Percentiles rank a stretch among this genome's conserved stretches.
Evolutionary conservation across 2,888 invertebrate species (phyloP).

Genomic region (Ptilodon capucinus): DNA sequence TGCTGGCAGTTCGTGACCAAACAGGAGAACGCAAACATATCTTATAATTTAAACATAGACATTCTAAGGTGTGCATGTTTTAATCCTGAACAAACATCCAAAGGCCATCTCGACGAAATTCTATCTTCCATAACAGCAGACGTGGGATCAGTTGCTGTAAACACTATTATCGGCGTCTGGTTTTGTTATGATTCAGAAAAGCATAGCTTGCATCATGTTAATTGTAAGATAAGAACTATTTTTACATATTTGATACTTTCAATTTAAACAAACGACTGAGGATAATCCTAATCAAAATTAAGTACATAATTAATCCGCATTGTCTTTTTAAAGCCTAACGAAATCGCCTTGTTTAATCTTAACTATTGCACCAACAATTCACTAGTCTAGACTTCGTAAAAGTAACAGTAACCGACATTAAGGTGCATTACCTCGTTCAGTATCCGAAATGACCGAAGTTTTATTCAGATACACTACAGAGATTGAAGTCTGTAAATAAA

Average conservation of each 20-base stretch:
- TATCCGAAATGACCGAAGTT: conserved; percentile 2
- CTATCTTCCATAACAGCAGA: conserved; percentile 20
- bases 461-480: background rate
- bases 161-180: conserved; percentile 15
- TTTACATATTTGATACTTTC: background rate
- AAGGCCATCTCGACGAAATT: conserved; percentile 23
- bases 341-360: background rate
- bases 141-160: conserved; percentile 19
- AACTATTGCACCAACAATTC: conserved; percentile 9
- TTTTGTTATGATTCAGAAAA: conserved; percentile 2
- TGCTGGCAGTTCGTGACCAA: conserved; percentile 29
- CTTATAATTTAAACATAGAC: conserved; percentile 27
- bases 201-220: background rate
- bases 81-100: conserved; percentile 39
- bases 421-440: conserved; percentile 8
- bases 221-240: background rate
- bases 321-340: background rate
- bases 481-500: background rate
- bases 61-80: conserved; percentile 34
- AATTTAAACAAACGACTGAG: background rate
- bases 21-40: conserved; percentile 29
- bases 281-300: background rate
- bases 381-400: conserved; percentile 5
- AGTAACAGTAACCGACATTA: conserved; percentile 9
- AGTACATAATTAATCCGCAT: background rate